Evolutionary conservation across 2,888 invertebrate genomes (phyloP).

Genomic region (Sarcophaga caerulescens): DNA sequence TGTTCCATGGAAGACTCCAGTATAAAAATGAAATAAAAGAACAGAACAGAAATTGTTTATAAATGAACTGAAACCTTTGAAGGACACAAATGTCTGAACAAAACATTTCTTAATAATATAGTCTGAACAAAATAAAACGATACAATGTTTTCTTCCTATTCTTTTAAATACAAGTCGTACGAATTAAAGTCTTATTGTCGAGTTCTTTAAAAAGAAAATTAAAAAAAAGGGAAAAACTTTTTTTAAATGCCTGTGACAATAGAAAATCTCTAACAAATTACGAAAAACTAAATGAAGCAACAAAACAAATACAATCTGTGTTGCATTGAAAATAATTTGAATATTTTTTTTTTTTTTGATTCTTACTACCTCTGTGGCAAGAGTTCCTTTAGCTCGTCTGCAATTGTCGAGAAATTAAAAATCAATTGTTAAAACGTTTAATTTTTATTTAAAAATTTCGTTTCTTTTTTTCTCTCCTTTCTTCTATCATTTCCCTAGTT

Average conservation of each 20-base stretch:
- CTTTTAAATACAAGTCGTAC: too few relatives aligned
- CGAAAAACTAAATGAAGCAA: too few relatives aligned
- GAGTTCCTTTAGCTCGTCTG: neutral
- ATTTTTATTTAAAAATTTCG: slow-evolving; percentile 33
- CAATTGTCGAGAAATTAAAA: slow-evolving; percentile 59
- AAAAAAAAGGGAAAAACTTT: neutral
- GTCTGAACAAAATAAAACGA: too few relatives aligned
- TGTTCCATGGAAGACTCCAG: slow-evolving; percentile 28
- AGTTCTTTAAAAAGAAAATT: too few relatives aligned
- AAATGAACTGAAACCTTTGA: neutral
- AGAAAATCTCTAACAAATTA: neutral
- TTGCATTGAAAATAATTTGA: neutral
- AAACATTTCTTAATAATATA: neutral
- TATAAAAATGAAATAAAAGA: neutral
- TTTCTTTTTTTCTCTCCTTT: slow-evolving; percentile 11
- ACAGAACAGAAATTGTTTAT: neutral
- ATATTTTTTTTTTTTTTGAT: neutral
- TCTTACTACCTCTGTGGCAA: neutral
- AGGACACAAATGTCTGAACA: neutral
- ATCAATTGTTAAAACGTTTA: slow-evolving; percentile 65
- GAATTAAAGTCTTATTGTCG: too few relatives aligned
- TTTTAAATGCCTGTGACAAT: neutral
- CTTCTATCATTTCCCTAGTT: neutral
- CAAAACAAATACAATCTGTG: neutral
- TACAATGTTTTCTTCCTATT: neutral